phyloP scores from a whole-genome alignment of 2,797 vertebrate genomes.

The Myotis pilosus region DNA sequence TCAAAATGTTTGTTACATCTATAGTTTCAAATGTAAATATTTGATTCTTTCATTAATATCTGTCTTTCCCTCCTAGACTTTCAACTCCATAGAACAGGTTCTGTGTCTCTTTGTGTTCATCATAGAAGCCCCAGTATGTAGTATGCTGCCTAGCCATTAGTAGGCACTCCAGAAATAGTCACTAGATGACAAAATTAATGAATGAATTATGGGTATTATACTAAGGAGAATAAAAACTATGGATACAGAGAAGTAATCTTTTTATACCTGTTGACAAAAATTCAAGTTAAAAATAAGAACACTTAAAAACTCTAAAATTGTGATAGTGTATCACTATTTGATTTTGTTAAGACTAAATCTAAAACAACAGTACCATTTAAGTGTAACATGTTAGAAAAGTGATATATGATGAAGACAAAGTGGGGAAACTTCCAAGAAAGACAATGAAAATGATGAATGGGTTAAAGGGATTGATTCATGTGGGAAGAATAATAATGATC shows the following conservation, averaged over 20 bases:
- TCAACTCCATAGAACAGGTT: background rate
- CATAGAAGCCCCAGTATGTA: background rate
- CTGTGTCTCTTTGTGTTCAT: background rate
- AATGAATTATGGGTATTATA: background rate
- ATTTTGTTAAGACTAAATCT: conserved; percentile 11
- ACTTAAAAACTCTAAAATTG: background rate
- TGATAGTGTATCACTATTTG: background rate
- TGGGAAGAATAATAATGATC: background rate
- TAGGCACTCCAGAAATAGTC: background rate
- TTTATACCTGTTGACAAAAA: background rate
- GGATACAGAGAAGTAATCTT: background rate
- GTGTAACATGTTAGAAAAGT: background rate
- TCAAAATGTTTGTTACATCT: background rate
- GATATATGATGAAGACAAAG: conserved; percentile 1
- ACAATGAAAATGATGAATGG: conserved; percentile 7
- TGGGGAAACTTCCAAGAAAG: background rate
- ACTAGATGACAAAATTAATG: background rate
- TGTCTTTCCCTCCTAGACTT: background rate
- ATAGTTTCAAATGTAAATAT: background rate
- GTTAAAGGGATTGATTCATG: background rate
- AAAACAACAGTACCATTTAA: background rate
- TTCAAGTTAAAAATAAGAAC: conserved; percentile 45
- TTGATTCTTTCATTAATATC: background rate
- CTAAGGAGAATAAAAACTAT: background rate
- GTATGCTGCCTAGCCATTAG: background rate